Evolutionary conservation across 2,888 invertebrate genomes (phyloP).

Genomic region (Epinotia demarniana): DNA sequence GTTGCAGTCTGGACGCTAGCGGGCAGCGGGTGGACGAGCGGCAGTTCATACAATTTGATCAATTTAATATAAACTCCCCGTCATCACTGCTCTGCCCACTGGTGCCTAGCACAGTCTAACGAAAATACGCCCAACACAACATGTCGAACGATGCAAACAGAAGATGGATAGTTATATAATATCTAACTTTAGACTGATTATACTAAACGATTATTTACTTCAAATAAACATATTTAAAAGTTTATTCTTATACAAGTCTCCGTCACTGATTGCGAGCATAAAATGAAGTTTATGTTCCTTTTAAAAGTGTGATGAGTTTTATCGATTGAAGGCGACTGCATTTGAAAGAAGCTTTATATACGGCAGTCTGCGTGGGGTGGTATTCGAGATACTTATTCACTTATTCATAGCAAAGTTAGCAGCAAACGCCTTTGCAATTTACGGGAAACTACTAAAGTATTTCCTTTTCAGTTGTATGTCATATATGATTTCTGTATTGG

Average conservation of each 20-base stretch:
- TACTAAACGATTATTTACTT: background rate
- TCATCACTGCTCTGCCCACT: too few relatives aligned
- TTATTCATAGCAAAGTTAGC: constrained; percentile 14
- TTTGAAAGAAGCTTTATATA: constrained; percentile 16
- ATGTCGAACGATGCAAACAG: too few relatives aligned
- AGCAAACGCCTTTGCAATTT: background rate
- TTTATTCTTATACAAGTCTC: background rate
- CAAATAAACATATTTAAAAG: background rate
- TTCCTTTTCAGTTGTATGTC: background rate
- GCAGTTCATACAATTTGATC: too few relatives aligned
- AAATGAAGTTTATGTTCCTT: constrained; percentile 8
- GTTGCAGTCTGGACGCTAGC: too few relatives aligned
- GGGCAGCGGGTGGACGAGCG: too few relatives aligned
- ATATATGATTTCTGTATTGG: background rate
- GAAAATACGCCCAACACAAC: too few relatives aligned
- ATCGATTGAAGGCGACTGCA: constrained; percentile 6
- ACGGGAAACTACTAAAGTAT: background rate
- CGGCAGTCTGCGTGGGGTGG: background rate
- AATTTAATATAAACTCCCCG: too few relatives aligned
- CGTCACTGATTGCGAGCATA: background rate
- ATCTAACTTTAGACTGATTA: too few relatives aligned
- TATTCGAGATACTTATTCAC: background rate
- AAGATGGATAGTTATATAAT: too few relatives aligned
- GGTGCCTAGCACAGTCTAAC: too few relatives aligned
- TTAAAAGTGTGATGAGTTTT: constrained; percentile 6